phyloP scores from a whole-genome alignment of 92 coral and sea anemone genomes.

The Phymanthus crucifer region DNA sequence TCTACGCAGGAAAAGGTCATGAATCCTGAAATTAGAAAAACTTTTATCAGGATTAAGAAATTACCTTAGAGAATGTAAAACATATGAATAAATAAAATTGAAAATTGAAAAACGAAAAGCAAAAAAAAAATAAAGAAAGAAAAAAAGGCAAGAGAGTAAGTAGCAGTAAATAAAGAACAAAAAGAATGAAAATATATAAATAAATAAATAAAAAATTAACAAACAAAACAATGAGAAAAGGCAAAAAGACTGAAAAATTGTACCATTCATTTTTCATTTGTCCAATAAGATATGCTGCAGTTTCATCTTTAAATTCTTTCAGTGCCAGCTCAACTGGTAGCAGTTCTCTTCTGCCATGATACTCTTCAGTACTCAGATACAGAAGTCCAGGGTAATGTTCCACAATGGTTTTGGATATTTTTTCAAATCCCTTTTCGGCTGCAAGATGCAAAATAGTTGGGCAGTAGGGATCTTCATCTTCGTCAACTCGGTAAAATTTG shows the following conservation, averaged over 20 bases:
- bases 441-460: constrained; percentile 93
- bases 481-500: constrained; percentile 79
- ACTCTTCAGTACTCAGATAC: constrained; percentile 77
- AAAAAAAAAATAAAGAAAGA: not conserved
- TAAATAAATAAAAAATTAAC: not conserved
- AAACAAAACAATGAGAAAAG: not conserved
- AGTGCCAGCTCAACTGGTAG: constrained; percentile 87
- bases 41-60: not conserved
- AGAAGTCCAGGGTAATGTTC: constrained; percentile 69
- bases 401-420: constrained; percentile 74
- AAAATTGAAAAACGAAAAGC: not conserved
- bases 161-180: not conserved
- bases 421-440: constrained; percentile 76
- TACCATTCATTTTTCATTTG: constrained; percentile 98
- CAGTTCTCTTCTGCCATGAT: constrained; percentile 49
- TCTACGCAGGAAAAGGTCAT: constrained; percentile 70
- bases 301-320: constrained; percentile 60
- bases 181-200: not conserved
- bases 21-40: constrained; percentile 59
- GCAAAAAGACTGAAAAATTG: constrained; percentile 2
- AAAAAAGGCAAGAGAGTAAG: not conserved
- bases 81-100: not conserved
- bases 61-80: not conserved
- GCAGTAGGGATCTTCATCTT: constrained; percentile 71
- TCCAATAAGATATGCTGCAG: constrained; percentile 84